Evolutionary conservation across 2,113 vertebrate genomes (phyloP), one percentile per base, ranked within the genome.

Genomic region (Notothenia rossii): DNA sequence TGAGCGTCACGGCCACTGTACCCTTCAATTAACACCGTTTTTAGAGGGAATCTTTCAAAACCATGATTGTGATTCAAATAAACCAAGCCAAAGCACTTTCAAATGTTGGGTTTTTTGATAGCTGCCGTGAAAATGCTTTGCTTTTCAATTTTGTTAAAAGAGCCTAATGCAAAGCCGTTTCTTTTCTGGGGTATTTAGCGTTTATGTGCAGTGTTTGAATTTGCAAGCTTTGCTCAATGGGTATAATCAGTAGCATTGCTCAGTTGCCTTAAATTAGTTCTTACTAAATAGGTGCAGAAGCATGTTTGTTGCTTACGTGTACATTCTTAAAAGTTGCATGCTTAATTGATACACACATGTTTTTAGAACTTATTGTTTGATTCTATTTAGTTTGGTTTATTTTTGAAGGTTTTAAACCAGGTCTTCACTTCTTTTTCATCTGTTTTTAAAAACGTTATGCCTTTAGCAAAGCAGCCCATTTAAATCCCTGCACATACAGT

Each of bases 11-110:
- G 75, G 83, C 75, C 77, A 18, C 80, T 59, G 68, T 83, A 94
- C 74, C 91, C 93, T 83, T 92, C 89, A 95, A 93, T 95, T 95
- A 94, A 79, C 86, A 86, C 77, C 71, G 82, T 83, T 82, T 94
- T 92, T 90, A 94, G 86, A 85, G 87, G 92, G 82, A 90, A 50
- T 89, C 88, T 90, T 85, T 89, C 63, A 85, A 85, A 91, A 91
- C 92, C 86, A 90, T 88, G 83, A 90, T 89, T 89, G 89, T 62
- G 82, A 92, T 83, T 79, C 90, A 92, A 94, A 94, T 89, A 94
- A 92, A 93, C 86, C 72, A 90, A 88, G 63, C 82, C 91, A 88
- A 87, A 87, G 78, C 62, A 85, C 79, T 92, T 93, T 86, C 70
- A 88, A 87, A 87, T 67, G 12, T 55, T 56, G 15, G 1, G 36